Conservation (phyloP, 1,140 invertebrate genomes). For the Bradysia coprophila region DNA sequence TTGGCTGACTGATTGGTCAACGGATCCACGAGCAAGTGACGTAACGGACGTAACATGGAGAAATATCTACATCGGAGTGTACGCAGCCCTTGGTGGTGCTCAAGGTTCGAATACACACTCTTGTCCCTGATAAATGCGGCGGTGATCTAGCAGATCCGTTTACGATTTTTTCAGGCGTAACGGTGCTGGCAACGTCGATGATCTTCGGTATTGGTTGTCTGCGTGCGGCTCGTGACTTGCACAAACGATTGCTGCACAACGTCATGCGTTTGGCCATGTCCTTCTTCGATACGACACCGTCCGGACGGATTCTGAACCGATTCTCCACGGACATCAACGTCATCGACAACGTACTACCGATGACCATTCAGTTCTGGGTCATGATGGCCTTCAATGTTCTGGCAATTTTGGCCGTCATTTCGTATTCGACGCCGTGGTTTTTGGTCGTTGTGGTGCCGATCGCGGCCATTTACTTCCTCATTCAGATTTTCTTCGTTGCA, state of each 20-base stretch:
- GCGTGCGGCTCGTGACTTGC: conserved; percentile 20
- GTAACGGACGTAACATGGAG: no score
- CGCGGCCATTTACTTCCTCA: conserved; percentile 71
- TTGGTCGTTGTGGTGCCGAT: conserved; percentile 67
- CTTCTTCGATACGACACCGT: conserved; percentile 76
- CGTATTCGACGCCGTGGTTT: conserved; percentile 76
- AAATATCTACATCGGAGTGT: conserved; percentile 73
- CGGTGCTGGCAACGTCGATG: conserved; percentile 12
- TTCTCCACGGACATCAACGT: conserved; percentile 72
- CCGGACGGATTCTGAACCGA: conserved; percentile 67
- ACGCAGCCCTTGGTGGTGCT: conserved; percentile 66
- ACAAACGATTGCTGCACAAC: conserved; percentile 33
- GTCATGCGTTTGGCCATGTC: conserved; percentile 40
- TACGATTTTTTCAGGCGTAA: background rate
- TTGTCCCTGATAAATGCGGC: no score
- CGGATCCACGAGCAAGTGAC: conserved; percentile 36
- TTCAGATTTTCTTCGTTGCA: conserved; percentile 85
- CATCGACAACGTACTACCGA: conserved; percentile 55
- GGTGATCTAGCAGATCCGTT: no score
- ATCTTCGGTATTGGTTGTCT: no score
- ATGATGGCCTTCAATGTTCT: conserved; percentile 63
- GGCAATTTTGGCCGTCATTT: conserved; percentile 76
- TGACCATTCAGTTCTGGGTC: conserved; percentile 46
- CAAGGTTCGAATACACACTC: no score
- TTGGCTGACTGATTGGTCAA: conserved; percentile 81